Conservation (phyloP, 1,140 invertebrate species). For the Acromyrmex heyeri region DNA sequence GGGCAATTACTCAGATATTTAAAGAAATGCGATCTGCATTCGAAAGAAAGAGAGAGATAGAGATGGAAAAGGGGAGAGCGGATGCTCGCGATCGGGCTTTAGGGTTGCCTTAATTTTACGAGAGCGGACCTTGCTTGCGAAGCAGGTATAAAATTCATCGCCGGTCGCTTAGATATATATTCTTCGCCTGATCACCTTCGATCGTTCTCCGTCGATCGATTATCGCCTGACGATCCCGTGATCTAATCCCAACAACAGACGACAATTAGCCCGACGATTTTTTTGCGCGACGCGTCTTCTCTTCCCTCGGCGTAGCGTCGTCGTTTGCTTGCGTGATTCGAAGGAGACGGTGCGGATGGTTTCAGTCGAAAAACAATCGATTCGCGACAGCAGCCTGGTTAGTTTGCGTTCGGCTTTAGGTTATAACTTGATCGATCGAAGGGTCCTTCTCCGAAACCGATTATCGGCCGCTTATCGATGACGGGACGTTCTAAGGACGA, state of each 20-base stretch:
- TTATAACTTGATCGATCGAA: conserved; percentile 40
- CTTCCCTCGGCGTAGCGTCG: background rate
- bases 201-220: conserved; percentile 45
- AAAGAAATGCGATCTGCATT: conserved; percentile 47
- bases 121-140: background rate
- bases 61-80: background rate
- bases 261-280: conserved; percentile 56
- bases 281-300: conserved; percentile 39
- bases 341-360: background rate
- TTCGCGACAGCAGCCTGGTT: conserved; percentile 33
- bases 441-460: conserved; percentile 39
- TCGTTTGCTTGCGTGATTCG: conserved; percentile 32
- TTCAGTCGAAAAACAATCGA: conserved; percentile 19
- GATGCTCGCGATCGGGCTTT: background rate
- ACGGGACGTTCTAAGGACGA: conserved; percentile 23
- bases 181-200: conserved; percentile 39
- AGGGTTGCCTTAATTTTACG: conserved; percentile 44
- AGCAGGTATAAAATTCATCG: conserved; percentile 53
- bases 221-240: conserved; percentile 14
- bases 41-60: background rate
- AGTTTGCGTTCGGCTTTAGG: conserved; percentile 19
- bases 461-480: conserved; percentile 43
- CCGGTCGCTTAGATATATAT: background rate
- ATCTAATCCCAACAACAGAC: conserved; percentile 38
- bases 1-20: conserved; percentile 52